These are phyloP conservation scores for Fulmarus glacialis DNA, from an alignment of 2,113 vertebrate genomes.

Conservation along the genomic window DNA sequence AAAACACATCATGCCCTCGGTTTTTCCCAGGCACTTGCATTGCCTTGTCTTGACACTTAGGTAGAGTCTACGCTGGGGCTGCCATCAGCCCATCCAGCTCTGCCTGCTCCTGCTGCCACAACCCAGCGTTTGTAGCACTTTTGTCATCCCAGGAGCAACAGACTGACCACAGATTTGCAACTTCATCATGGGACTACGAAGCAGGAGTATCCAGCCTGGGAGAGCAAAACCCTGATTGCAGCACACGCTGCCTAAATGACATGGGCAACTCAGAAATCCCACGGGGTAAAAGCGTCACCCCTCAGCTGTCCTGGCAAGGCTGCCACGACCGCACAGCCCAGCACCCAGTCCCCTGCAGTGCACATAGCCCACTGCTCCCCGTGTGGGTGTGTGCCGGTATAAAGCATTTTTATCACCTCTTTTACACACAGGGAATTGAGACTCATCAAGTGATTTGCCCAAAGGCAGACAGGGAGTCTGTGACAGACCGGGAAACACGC, in stretches of 20 bases:
- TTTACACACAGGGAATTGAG: not conserved
- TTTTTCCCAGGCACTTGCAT: not conserved
- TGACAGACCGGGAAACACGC: fast-evolving
- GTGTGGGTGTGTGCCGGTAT: not conserved
- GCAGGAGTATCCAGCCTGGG: not conserved
- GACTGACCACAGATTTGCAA: not conserved
- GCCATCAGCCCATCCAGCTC: not conserved
- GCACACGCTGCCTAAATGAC: not conserved
- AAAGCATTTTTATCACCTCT: not conserved
- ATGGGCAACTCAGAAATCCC: not conserved
- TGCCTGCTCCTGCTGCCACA: not conserved
- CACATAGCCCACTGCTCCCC: not conserved
- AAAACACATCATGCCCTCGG: not conserved
- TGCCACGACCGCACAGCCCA: not conserved
- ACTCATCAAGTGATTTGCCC: not conserved
- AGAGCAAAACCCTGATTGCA: not conserved
- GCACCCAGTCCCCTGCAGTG: not conserved
- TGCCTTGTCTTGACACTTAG: not conserved
- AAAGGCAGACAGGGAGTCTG: not conserved
- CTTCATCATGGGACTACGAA: not conserved
- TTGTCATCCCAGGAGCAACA: not conserved
- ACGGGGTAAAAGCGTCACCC: not conserved
- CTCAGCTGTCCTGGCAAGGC: not conserved
- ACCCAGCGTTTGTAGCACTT: fast-evolving
- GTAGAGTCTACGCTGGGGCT: not conserved